A percentile compares a stretch with the other conserved stretches of the same genome.
Evolutionary conservation across 2,888 invertebrate species (phyloP).

Genomic region (Strigamia maritima): DNA sequence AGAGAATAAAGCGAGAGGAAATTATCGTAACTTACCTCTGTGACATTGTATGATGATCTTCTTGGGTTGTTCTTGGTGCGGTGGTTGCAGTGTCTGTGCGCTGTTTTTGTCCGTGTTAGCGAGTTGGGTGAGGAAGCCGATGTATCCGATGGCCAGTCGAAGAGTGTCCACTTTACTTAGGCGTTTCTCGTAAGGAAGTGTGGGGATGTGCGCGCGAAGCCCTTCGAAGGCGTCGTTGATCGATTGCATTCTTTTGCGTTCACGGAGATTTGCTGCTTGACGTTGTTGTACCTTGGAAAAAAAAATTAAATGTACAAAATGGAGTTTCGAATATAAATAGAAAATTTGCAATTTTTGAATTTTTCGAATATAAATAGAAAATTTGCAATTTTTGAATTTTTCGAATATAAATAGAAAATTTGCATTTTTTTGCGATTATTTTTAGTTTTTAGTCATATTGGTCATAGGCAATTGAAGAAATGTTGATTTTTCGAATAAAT

Average conservation of each 20-base stretch:
- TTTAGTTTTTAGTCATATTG: too few relatives aligned
- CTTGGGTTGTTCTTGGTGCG: slow-evolving; percentile 69
- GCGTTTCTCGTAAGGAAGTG: slow-evolving; percentile 89
- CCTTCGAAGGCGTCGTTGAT: slow-evolving; percentile 96
- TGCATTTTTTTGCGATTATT: too few relatives aligned
- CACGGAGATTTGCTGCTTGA: slow-evolving; percentile 90
- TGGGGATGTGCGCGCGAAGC: slow-evolving; percentile 87
- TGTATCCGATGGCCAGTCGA: slow-evolving; percentile 90
- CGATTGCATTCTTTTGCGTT: slow-evolving; percentile 90
- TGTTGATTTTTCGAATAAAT: too few relatives aligned
- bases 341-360: too few relatives aligned
- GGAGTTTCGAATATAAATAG: too few relatives aligned
- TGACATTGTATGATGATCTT: slow-evolving; percentile 73
- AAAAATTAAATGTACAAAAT: too few relatives aligned
- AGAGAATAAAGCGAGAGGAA: background rate
- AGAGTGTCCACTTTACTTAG: slow-evolving; percentile 93
- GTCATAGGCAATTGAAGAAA: too few relatives aligned
- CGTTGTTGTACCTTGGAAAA: slow-evolving; percentile 74
- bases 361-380: too few relatives aligned
- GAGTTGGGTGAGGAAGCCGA: slow-evolving; percentile 85
- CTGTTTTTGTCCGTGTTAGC: slow-evolving; percentile 65
- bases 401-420: too few relatives aligned
- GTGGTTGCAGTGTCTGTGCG: slow-evolving; percentile 48
- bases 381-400: too few relatives aligned
- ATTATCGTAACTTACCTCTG: slow-evolving; percentile 63